Evolutionary conservation across 92 coral and sea anemone species (phyloP).

Genomic region (Zoanthus sociatus): DNA sequence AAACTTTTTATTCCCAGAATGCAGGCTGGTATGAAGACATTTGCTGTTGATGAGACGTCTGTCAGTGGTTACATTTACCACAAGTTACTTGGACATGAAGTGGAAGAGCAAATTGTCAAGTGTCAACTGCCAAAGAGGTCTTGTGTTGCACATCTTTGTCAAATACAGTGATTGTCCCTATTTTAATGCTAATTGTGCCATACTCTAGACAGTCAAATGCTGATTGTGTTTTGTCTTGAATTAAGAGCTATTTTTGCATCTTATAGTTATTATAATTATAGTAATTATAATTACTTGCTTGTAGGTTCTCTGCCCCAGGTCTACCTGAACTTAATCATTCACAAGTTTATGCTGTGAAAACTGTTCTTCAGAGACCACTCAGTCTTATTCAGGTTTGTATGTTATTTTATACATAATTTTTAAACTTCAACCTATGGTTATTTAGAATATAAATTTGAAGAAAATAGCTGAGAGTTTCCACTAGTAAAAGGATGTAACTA

Average conservation of each 20-base stretch:
- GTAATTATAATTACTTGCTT: neutral
- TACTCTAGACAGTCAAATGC: too few species aligned
- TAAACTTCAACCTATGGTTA: neutral
- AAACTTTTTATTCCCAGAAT: slow-evolving; percentile 63
- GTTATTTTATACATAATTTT: neutral
- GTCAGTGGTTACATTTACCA: slow-evolving; percentile 99
- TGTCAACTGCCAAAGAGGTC: slow-evolving; percentile 98
- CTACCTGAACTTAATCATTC: slow-evolving; percentile 98
- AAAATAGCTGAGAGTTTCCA: too few species aligned
- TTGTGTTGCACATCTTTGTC: neutral
- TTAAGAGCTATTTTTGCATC: neutral
- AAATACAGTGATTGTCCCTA: too few species aligned
- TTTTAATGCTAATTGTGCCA: too few species aligned
- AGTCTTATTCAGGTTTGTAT: slow-evolving; percentile 93
- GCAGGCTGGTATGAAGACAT: slow-evolving; percentile 99
- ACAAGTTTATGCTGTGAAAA: slow-evolving; percentile 99
- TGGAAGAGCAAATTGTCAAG: slow-evolving; percentile 98
- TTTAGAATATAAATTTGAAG: too few species aligned
- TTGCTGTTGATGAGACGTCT: slow-evolving; percentile 99
- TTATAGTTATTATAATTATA: too few species aligned
- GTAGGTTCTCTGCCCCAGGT: slow-evolving; percentile 97
- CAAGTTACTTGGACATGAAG: slow-evolving; percentile 98
- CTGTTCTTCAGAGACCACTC: slow-evolving; percentile 95
- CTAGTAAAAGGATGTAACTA: too few species aligned
- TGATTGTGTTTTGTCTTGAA: neutral